These are phyloP conservation scores for Adelphocoris suturalis DNA, from an alignment of 2,888 invertebrate species.

Conservation along the genomic window DNA sequence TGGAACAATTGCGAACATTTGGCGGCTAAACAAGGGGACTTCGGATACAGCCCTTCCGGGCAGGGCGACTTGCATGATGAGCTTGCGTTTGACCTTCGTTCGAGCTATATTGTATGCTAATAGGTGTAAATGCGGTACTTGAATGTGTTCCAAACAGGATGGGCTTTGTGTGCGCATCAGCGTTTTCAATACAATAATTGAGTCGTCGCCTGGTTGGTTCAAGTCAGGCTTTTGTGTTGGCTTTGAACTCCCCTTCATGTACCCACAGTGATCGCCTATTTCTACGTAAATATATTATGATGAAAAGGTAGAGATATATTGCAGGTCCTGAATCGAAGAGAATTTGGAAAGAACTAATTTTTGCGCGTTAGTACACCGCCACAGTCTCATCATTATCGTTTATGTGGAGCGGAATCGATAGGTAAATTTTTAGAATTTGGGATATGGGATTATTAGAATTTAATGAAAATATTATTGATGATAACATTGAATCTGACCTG, in stretches of 20 bases:
- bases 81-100: constrained; percentile 3
- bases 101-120: constrained; percentile 53
- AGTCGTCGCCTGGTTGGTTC: background rate
- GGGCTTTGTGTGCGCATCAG: constrained; percentile 33
- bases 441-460: too few relatives aligned
- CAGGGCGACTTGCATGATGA: constrained; percentile 34
- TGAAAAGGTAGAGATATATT: too few relatives aligned
- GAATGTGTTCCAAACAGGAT: constrained; percentile 54
- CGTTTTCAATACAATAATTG: constrained; percentile 42
- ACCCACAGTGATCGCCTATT: background rate
- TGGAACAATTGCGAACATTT: background rate
- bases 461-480: too few relatives aligned
- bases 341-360: too few relatives aligned
- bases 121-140: constrained; percentile 16
- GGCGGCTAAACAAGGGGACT: background rate
- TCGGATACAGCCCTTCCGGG: constrained; percentile 33
- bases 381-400: too few relatives aligned
- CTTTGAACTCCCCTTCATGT: background rate
- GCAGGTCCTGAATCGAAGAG: too few relatives aligned
- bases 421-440: too few relatives aligned
- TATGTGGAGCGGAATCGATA: too few relatives aligned
- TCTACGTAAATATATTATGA: too few relatives aligned
- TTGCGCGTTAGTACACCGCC: too few relatives aligned
- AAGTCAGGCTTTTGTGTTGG: background rate
- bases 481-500: too few relatives aligned